phyloP scores from a whole-genome alignment of 2,113 vertebrate species.

The Tringa solitaria region DNA sequence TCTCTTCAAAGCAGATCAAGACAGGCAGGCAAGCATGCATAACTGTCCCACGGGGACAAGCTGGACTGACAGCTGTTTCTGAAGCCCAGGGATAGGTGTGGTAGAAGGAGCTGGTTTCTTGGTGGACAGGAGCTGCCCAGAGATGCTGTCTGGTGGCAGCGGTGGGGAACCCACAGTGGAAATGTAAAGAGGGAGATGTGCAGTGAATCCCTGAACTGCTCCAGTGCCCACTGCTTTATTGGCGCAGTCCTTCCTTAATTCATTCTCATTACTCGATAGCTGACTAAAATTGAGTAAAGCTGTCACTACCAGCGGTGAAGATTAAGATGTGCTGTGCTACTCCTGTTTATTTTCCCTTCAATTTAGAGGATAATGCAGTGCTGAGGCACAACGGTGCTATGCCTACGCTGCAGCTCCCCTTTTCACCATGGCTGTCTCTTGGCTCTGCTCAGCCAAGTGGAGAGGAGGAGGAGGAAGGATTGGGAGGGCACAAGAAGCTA shows the following conservation, averaged over 20 bases:
- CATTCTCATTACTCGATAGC: slow-evolving; percentile 9
- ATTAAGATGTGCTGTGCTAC: slow-evolving; percentile 16
- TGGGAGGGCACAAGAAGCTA: neutral
- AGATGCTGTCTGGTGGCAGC: neutral
- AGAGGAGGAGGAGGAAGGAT: neutral
- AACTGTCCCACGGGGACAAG: neutral
- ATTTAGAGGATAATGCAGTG: neutral
- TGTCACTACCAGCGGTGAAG: neutral
- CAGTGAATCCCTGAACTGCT: neutral
- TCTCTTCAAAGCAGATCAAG: neutral
- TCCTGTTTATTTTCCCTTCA: neutral
- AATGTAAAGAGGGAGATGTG: neutral
- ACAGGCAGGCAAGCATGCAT: neutral
- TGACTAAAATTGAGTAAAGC: slow-evolving; percentile 37
- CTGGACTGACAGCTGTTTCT: neutral
- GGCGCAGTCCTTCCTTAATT: slow-evolving; percentile 2
- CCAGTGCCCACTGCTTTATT: neutral
- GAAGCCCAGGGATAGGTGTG: neutral
- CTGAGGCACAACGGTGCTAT: neutral
- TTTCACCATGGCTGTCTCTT: neutral
- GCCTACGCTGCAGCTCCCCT: rapidly evolving
- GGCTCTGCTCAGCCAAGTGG: rapidly evolving
- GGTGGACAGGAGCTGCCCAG: neutral
- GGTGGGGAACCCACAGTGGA: neutral
- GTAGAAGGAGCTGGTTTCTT: neutral